Evolutionary conservation across 2,888 invertebrate genomes (phyloP).

Genomic region (Polietes domitor): DNA sequence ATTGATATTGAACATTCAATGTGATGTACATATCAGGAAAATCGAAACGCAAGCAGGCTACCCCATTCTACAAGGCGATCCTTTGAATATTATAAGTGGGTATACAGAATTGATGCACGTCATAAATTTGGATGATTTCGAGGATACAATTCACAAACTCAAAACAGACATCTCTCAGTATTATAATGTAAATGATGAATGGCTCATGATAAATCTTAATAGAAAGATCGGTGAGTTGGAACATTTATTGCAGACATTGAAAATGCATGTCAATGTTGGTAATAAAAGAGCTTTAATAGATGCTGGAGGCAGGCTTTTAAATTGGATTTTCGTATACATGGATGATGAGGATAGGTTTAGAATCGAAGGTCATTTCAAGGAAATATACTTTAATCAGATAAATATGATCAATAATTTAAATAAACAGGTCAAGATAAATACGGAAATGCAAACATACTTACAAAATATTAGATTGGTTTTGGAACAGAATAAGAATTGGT

Average conservation of each 20-base stretch:
- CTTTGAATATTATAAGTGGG: background rate
- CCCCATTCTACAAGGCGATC: background rate
- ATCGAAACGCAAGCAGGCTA: slow-evolving; percentile 39
- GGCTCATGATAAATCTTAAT: slow-evolving; percentile 32
- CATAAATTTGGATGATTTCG: slow-evolving; percentile 43
- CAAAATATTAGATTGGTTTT: slow-evolving; percentile 47
- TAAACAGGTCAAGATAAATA: slow-evolving; percentile 46
- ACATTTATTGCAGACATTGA: background rate
- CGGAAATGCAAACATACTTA: slow-evolving; percentile 50
- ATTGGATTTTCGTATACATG: slow-evolving; percentile 56
- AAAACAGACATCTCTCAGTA: slow-evolving; percentile 23
- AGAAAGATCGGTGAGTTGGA: slow-evolving; percentile 42
- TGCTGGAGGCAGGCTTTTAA: slow-evolving; percentile 41
- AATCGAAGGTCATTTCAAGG: slow-evolving; percentile 44
- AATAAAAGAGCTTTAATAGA: slow-evolving; percentile 46
- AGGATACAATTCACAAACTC: slow-evolving; percentile 28
- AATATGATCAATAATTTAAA: slow-evolving; percentile 47
- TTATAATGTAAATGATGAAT: slow-evolving; percentile 31
- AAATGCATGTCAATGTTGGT: slow-evolving; percentile 20
- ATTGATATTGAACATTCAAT: slow-evolving; percentile 24
- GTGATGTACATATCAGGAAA: slow-evolving; percentile 20
- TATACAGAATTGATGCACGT: slow-evolving; percentile 49
- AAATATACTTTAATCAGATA: slow-evolving; percentile 52
- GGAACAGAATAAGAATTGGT: slow-evolving; percentile 39
- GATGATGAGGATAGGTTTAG: slow-evolving; percentile 49